These are phyloP conservation scores for Cherax destructor DNA, from an alignment of 1,140 invertebrate genomes.

Conservation along the genomic window DNA sequence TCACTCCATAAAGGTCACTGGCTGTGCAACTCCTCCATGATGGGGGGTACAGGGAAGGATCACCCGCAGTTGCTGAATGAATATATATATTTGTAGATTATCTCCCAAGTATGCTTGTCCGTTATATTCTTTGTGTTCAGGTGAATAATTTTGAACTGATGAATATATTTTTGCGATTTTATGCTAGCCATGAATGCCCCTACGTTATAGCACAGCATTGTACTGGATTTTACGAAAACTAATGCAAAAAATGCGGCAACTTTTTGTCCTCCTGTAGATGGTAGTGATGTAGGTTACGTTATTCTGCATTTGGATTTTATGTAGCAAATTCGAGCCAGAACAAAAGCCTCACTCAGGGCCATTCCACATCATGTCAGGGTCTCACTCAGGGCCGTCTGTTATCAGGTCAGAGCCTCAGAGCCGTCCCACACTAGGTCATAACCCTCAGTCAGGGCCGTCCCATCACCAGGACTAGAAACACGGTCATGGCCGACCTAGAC, in stretches of 20 bases:
- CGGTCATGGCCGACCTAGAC: no score
- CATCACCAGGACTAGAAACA: no score
- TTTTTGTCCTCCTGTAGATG: background rate
- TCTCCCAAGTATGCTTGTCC: constrained; percentile 17
- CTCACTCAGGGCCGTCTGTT: background rate
- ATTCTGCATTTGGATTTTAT: no score
- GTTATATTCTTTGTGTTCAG: constrained; percentile 13
- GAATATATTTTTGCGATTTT: constrained; percentile 37
- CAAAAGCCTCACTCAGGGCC: background rate
- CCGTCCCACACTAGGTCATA: no score
- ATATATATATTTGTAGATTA: background rate
- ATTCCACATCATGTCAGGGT: background rate
- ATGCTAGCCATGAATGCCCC: constrained; percentile 4
- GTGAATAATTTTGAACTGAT: constrained; percentile 9
- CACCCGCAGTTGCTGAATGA: constrained; percentile 17
- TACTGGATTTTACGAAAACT: background rate
- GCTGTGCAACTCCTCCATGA: background rate
- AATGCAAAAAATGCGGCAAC: background rate
- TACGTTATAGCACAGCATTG: background rate
- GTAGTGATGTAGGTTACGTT: background rate
- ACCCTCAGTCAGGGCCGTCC: no score
- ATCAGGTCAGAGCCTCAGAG: no score
- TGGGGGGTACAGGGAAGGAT: constrained; percentile 20
- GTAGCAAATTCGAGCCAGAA: background rate
- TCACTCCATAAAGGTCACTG: background rate